Base-by-base conservation (phyloP, 2,797 vertebrate species). In the Capromys pilorides region DNA sequence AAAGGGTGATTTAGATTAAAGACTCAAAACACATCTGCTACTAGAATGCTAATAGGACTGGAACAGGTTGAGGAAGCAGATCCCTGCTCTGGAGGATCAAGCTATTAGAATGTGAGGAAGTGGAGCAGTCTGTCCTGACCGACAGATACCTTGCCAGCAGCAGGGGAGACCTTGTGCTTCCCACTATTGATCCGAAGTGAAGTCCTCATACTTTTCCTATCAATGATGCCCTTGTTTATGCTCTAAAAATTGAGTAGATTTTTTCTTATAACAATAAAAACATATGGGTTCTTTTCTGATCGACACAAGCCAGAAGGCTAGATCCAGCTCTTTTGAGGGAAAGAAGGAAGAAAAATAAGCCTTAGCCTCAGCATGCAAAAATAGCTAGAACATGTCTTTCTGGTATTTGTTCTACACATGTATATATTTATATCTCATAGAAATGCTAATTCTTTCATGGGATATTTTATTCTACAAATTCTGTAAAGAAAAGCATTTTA, bases 1-100 rank as follows among this genome's bases (percentile, higher is more conserved):
- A 95, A 96, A 62, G 22, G 41, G 78, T 22, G 28, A 94, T 79
- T 93, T 96, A 69, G 22, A 95, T 95, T 81, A 87, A 89, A 73
- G 51, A 95, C 51, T 77, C 19, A 33, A 89, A 92, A 86, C 24
- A 85, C 22, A 71, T 85, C 49, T 31, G 87, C 80, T 18, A 79
- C 41, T 62, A 31, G 19, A 88, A 93, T 22, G 54, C 10, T 67
- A 59, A 90, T 83, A 59, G 83, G 57, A 28, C 33, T 87, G n/a
- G 87, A 62, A 59, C 31, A 28, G 33, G 21, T 19, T 64, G 28
- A 31, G 14, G 64, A 94, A 33, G 14, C 39, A 21, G 22, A 67
- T 22, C 24, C 45, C 59, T 26, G 71, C 57, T 96, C 66, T 88
- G 49, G 92, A 86, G 39, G 45, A 80, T 73, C 54, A 71, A 31